Conservation (phyloP, 2,113 vertebrate genomes). For the Procavia capensis region DNA sequence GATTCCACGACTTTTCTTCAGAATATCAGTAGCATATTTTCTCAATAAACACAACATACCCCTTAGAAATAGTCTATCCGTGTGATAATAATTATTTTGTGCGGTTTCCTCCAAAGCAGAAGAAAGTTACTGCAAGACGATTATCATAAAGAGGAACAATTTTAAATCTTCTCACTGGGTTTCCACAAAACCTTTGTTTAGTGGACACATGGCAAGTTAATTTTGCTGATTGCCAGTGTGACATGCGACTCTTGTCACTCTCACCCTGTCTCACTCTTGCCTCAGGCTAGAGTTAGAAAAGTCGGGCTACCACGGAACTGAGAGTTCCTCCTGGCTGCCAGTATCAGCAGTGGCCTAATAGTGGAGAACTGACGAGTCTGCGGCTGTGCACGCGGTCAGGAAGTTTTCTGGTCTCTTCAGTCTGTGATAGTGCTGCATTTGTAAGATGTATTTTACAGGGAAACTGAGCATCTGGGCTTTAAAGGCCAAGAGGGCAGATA, state of each 20-base stretch:
- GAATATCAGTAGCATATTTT: constrained; percentile 17
- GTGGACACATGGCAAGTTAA: constrained; percentile 45
- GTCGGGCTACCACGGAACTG: constrained; percentile 61
- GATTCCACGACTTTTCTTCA: constrained; percentile 59
- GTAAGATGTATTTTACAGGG: not conserved
- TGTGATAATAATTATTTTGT: constrained; percentile 14
- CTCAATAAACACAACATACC: not conserved
- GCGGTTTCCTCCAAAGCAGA: constrained; percentile 54
- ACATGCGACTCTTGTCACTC: too few species aligned
- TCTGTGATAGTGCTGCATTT: not conserved
- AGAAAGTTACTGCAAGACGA: not conserved
- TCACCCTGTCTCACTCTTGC: too few species aligned
- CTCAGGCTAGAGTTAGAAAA: not conserved
- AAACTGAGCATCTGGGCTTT: not conserved
- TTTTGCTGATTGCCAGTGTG: not conserved
- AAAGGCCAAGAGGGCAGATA: not conserved
- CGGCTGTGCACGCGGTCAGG: not conserved
- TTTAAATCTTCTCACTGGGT: not conserved
- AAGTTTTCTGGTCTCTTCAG: fast-evolving
- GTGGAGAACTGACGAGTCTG: not conserved
- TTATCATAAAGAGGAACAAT: not conserved
- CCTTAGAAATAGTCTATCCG: constrained; percentile 53
- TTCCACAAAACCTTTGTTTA: not conserved
- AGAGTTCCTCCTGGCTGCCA: constrained; percentile 41
- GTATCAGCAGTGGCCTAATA: not conserved